These are phyloP conservation scores for Carollia perspicillata DNA, from an alignment of 2,113 vertebrate genomes.

Conservation along the genomic window DNA sequence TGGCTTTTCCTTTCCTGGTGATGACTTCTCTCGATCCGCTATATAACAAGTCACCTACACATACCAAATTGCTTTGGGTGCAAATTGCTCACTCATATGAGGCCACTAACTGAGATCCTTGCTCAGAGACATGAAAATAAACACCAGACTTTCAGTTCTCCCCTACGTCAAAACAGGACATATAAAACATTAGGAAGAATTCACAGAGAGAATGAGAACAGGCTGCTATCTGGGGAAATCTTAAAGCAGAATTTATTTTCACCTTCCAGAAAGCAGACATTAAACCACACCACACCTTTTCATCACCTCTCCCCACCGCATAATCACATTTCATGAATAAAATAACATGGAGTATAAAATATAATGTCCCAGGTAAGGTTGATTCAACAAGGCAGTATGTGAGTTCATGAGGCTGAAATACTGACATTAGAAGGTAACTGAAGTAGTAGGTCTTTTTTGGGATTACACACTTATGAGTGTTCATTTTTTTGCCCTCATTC, in stretches of 20 bases:
- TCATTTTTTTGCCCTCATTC: not conserved
- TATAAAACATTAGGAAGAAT: slow-evolving; percentile 15
- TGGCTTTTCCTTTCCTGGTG: not conserved
- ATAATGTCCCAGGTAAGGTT: not conserved
- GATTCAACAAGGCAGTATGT: not conserved
- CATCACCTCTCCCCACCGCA: not conserved
- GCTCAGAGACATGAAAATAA: not conserved
- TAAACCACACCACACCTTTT: not conserved
- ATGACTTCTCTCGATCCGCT: not conserved
- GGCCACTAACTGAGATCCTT: not conserved
- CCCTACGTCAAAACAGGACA: not conserved
- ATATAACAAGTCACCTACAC: not conserved
- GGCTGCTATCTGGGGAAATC: not conserved
- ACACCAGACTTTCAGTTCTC: not conserved
- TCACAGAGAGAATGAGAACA: not conserved
- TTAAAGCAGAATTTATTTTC: slow-evolving; percentile 4
- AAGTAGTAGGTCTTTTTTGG: not conserved
- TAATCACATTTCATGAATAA: not conserved
- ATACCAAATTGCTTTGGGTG: not conserved
- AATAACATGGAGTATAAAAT: not conserved
- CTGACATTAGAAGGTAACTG: not conserved
- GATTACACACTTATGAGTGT: not conserved
- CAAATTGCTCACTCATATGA: not conserved
- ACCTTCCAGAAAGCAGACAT: slow-evolving; percentile 30
- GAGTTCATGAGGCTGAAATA: not conserved